These are phyloP conservation scores for Meloidogyne chitwoodi DNA, from an alignment of 1,140 invertebrate species.

Conservation along the genomic window DNA sequence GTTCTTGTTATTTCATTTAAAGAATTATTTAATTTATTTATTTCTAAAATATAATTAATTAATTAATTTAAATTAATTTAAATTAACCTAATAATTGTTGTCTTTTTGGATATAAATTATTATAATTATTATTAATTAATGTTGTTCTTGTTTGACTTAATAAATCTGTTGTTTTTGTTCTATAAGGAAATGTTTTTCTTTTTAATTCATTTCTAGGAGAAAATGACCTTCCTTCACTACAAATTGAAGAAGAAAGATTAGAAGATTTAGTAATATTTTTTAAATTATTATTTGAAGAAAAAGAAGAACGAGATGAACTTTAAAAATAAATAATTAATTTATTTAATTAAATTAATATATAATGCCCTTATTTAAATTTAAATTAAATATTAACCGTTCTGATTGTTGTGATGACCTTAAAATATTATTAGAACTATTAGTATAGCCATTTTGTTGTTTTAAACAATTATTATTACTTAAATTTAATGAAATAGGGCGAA, in stretches of 20 bases:
- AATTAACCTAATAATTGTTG: conserved; percentile 16
- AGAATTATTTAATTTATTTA: neutral
- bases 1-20: neutral
- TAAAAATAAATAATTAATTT: too few relatives aligned
- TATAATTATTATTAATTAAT: conserved; percentile 26
- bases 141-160: neutral
- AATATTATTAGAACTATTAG: neutral
- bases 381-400: neutral
- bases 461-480: too few relatives aligned
- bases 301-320: too few relatives aligned
- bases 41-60: too few relatives aligned
- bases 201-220: neutral
- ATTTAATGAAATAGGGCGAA: neutral
- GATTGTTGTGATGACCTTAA: neutral
- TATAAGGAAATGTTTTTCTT: neutral
- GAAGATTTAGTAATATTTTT: too few relatives aligned
- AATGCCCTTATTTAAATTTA: too few relatives aligned
- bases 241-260: neutral
- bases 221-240: neutral
- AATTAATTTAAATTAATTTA: neutral
- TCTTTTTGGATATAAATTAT: conserved; percentile 18
- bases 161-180: conserved; percentile 1
- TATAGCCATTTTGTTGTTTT: neutral
- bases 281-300: too few relatives aligned
- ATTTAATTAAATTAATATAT: too few relatives aligned